phyloP scores from a whole-genome alignment of 2,888 invertebrate species.

The Sarcophaga variegata region DNA sequence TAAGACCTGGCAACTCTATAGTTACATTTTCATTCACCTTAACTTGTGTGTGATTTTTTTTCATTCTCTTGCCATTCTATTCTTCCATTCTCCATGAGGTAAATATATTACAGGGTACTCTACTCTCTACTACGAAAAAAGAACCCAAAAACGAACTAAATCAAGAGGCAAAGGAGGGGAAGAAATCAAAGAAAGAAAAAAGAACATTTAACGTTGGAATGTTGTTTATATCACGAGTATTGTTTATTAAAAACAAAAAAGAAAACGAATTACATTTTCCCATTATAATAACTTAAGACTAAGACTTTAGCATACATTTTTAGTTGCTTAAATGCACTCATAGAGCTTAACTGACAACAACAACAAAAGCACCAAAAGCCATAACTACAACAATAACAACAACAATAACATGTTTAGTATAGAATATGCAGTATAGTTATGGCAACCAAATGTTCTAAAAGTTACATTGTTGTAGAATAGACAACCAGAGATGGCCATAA shows the following conservation, averaged over 20 bases:
- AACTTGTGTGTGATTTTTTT: neutral
- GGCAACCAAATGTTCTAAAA: slow-evolving; percentile 43
- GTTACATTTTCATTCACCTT: neutral
- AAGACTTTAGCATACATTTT: slow-evolving; percentile 60
- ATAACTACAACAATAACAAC: neutral
- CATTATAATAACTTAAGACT: slow-evolving; percentile 61
- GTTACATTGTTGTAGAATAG: slow-evolving; percentile 3
- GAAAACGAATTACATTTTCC: slow-evolving; percentile 51
- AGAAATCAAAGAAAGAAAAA: slow-evolving; percentile 2
- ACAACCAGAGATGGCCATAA: slow-evolving; percentile 26
- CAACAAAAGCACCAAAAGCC: neutral
- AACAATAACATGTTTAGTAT: slow-evolving; percentile 48
- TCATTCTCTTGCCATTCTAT: neutral
- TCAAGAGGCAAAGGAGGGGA: slow-evolving; percentile 9
- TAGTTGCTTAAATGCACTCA: slow-evolving; percentile 45
- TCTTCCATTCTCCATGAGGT: neutral
- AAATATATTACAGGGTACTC: neutral
- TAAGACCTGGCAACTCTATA: neutral
- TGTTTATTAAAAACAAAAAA: slow-evolving; percentile 61
- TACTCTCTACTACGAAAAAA: neutral
- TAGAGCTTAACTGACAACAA: neutral
- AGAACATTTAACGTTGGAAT: slow-evolving; percentile 54
- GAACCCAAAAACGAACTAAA: slow-evolving; percentile 1
- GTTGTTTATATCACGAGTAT: slow-evolving; percentile 66
- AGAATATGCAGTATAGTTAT: neutral